These are phyloP conservation scores for Trichoplusia ni DNA, from an alignment of 1,140 invertebrate genomes.

Conservation along the genomic window DNA sequence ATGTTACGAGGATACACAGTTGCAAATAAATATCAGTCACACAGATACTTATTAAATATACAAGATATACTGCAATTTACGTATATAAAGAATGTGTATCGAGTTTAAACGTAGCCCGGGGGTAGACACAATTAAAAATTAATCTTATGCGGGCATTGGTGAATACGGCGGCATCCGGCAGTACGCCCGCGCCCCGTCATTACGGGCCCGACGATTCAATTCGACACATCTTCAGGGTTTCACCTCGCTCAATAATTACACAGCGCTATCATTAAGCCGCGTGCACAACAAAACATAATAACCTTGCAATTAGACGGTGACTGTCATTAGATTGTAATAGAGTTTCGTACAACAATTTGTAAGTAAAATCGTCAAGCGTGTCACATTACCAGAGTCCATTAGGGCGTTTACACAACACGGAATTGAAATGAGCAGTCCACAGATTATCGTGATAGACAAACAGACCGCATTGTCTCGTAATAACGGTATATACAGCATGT, in stretches of 20 bases:
- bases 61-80: constrained; percentile 27
- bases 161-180: constrained; percentile 58
- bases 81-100: constrained; percentile 21
- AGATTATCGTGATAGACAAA: constrained; percentile 81
- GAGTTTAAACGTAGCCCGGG: constrained; percentile 43
- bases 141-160: constrained; percentile 61
- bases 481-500: constrained; percentile 70
- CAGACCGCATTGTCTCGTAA: constrained; percentile 78
- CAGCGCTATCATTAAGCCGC: constrained; percentile 71
- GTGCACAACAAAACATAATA: constrained; percentile 78
- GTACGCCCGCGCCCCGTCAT: constrained; percentile 31
- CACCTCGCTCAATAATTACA: constrained; percentile 79
- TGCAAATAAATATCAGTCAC: constrained; percentile 32
- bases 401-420: constrained; percentile 80
- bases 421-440: constrained; percentile 79
- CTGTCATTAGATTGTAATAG: constrained; percentile 79
- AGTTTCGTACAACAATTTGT: constrained; percentile 79
- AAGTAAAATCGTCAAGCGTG: constrained; percentile 81
- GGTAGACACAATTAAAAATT: constrained; percentile 60
- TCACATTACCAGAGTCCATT: constrained; percentile 80
- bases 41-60: constrained; percentile 28
- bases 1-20: constrained; percentile 10
- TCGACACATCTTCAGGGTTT: constrained; percentile 79
- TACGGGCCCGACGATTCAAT: constrained; percentile 66
- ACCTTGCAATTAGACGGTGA: constrained; percentile 77